Conservation (phyloP, 1,140 invertebrate genomes). For the Trinorchestia longiramus region DNA sequence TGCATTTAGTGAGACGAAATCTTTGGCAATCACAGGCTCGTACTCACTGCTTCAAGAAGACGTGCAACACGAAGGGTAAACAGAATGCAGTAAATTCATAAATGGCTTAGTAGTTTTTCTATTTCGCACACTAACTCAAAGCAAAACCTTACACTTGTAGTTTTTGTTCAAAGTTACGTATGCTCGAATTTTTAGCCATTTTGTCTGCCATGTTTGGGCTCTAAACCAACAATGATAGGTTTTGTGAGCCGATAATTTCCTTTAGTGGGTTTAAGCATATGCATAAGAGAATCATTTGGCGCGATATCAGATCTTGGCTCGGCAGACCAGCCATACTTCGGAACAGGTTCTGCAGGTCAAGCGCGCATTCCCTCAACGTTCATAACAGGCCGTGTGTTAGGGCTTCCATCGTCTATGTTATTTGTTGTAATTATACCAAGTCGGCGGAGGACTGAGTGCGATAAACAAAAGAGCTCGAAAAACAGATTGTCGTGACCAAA, state of each 20-base stretch:
- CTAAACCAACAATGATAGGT: constrained; percentile 32
- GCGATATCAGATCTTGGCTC: constrained; percentile 35
- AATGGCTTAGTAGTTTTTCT: neutral
- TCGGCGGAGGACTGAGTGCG: constrained; percentile 28
- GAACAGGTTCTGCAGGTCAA: constrained; percentile 12
- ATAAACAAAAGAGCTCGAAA: constrained; percentile 38
- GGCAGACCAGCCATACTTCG: neutral
- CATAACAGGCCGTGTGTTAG: constrained; percentile 42
- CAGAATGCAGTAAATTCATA: neutral
- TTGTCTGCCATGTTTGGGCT: neutral
- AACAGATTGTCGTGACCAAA: constrained; percentile 48
- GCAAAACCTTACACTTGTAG: neutral
- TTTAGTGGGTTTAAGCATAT: constrained; percentile 45
- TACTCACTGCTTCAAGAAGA: neutral
- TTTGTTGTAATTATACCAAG: constrained; percentile 54
- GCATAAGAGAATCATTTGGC: constrained; percentile 49
- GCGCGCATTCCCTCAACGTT: constrained; percentile 29
- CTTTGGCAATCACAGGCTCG: neutral
- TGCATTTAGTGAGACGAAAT: neutral
- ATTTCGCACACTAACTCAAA: neutral
- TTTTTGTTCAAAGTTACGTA: neutral
- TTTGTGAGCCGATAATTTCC: constrained; percentile 48
- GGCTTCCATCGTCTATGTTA: constrained; percentile 46
- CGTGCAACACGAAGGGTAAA: neutral
- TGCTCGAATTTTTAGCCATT: neutral